Conservation (phyloP, 2,113 vertebrate species). For the Ia io region DNA sequence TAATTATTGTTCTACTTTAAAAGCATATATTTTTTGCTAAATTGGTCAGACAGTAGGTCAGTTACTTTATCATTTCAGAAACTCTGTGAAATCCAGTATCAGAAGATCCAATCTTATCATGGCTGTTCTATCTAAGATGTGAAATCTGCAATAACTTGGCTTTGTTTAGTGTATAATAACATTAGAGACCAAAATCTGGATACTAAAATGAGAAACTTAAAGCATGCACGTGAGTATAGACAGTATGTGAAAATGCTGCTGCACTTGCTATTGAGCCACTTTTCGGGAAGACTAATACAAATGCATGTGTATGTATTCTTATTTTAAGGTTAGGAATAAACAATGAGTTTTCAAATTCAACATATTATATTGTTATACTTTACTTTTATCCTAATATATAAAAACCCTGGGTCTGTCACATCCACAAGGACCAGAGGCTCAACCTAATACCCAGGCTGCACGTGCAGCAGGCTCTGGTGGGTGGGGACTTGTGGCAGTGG, state of each 20-base stretch:
- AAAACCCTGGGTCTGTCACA: too few species aligned
- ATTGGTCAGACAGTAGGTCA: background rate
- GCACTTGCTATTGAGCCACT: background rate
- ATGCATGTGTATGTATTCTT: background rate
- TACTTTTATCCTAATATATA: background rate
- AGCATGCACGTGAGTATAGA: background rate
- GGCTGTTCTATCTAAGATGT: background rate
- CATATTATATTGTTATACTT: background rate
- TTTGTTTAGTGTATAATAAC: background rate
- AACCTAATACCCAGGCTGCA: too few species aligned
- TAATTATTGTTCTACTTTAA: background rate
- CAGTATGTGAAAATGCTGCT: background rate
- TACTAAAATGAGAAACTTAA: too few species aligned
- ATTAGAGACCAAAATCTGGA: background rate
- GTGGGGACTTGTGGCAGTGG: too few species aligned
- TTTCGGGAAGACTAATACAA: background rate
- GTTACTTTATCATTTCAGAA: background rate
- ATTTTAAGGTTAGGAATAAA: background rate
- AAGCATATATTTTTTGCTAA: background rate
- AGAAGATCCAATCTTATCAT: background rate
- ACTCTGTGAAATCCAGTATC: background rate
- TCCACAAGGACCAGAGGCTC: too few species aligned
- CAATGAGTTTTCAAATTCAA: background rate
- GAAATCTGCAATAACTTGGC: background rate
- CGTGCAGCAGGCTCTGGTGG: too few species aligned